phyloP scores from a whole-genome alignment of 2,113 vertebrate genomes.

The Lasiurus borealis region DNA sequence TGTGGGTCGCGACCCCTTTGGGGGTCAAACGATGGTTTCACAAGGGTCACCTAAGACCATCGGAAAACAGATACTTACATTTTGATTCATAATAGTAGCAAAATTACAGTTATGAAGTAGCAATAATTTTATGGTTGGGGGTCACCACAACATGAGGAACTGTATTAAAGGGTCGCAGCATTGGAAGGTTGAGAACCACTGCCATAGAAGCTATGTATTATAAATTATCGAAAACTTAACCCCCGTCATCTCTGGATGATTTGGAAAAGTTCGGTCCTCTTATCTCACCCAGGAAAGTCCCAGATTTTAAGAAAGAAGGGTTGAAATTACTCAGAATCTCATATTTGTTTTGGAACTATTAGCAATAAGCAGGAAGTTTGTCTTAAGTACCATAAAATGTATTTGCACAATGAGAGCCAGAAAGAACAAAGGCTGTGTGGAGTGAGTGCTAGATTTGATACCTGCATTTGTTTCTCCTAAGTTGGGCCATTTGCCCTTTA shows the following conservation, averaged over 20 bases:
- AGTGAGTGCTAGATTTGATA: constrained; percentile 48
- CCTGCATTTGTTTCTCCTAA: not conserved
- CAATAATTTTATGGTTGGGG: too few relatives aligned
- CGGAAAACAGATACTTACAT: too few relatives aligned
- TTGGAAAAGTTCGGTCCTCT: not conserved
- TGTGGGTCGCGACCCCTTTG: too few relatives aligned
- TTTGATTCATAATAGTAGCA: too few relatives aligned
- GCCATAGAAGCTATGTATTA: not conserved
- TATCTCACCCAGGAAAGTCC: constrained; percentile 45
- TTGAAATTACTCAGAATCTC: not conserved
- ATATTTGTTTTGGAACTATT: constrained; percentile 61
- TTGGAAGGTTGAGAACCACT: too few relatives aligned
- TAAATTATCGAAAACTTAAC: constrained; percentile 5
- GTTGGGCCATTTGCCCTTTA: constrained; percentile 13
- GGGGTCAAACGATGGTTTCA: too few relatives aligned
- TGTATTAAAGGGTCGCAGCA: too few relatives aligned
- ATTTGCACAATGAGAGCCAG: constrained; percentile 64
- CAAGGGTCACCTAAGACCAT: too few relatives aligned
- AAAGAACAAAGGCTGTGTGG: constrained; percentile 23
- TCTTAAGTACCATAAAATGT: constrained; percentile 42
- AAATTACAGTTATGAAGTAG: too few relatives aligned
- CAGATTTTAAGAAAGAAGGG: not conserved
- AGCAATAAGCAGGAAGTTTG: constrained; percentile 45
- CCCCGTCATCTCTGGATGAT: not conserved
- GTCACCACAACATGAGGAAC: too few relatives aligned